Evolutionary conservation across 2,888 invertebrate genomes (phyloP).

Genomic region (Xanthia icteritia): DNA sequence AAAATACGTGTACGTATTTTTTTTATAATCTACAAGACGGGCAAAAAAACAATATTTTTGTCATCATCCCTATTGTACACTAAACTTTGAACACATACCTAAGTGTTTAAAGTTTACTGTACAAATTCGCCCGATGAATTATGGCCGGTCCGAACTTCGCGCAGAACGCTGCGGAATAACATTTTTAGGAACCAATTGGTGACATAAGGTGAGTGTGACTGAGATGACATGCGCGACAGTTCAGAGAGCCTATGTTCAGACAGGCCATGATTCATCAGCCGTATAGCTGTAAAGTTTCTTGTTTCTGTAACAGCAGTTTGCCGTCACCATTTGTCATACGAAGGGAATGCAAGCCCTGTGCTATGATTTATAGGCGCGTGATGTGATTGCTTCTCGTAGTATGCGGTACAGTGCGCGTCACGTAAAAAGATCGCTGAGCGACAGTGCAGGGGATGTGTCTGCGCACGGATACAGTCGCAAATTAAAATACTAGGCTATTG

Average conservation of each 20-base stretch:
- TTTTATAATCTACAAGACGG: too few relatives aligned
- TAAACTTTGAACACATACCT: too few relatives aligned
- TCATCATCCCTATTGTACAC: too few relatives aligned
- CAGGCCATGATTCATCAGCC: background rate
- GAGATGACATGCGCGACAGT: background rate
- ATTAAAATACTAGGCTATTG: too few relatives aligned
- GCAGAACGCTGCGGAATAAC: too few relatives aligned
- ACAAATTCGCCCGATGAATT: background rate
- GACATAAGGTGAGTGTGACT: background rate
- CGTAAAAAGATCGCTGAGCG: too few relatives aligned
- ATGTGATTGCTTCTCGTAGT: background rate
- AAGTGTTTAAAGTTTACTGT: slow-evolving; percentile 30
- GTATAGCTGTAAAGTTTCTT: slow-evolving; percentile 42
- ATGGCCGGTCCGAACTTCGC: background rate
- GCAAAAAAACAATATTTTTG: too few relatives aligned
- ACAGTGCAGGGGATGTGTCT: too few relatives aligned
- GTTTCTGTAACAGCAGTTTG: slow-evolving; percentile 44
- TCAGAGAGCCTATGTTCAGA: background rate
- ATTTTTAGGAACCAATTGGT: background rate
- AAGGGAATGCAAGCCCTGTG: background rate
- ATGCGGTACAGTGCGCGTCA: too few relatives aligned
- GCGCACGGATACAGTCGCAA: too few relatives aligned
- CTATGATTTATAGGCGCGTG: slow-evolving; percentile 12
- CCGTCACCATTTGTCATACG: slow-evolving; percentile 29
- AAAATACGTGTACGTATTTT: too few relatives aligned